Evolutionary conservation across 2,888 invertebrate species (phyloP), one percentile per base, ranked within the genome.

Genomic region (Synanthedon andrenaeformis): DNA sequence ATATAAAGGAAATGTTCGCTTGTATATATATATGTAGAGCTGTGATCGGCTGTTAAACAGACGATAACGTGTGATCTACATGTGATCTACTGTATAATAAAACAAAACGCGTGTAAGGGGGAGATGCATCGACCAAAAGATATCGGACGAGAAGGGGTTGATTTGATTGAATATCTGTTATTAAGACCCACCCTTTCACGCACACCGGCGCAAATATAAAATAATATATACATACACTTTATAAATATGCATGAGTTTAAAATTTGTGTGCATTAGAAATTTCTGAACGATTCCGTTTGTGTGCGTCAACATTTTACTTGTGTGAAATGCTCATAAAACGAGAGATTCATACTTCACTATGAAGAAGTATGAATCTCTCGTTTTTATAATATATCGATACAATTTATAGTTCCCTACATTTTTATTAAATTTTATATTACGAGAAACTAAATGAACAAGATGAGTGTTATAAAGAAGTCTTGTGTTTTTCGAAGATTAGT

Each of bases 161-260:
- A 80, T 79, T 86, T 86, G 87, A 87, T 87, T 86, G 87, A 87
- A 87, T 87, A 87, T 87, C 86, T 86, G 87, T 82, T 85, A 86
- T 87, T 77, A 85, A 79, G 82, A 77, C 76, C 82, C 84, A 75
- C 76, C 76, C 74, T 23, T 70, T 59, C 62, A 66, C 75, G 62
- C 82, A 78, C 83, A 82, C 78, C 62, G 65, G 77, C 62, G 62
- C 74, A 77, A 70, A 76, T 75, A 80, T 80, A 79, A 82, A 83
- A 84, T 85, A 86, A 82, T 83, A 82, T 81, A 84, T 79, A 77
- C 77, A 70, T 73, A 74, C 74, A 79, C 72, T 76, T 82, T 84
- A 86, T 87, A 82, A 86, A 87, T 87, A 87, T 87, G 80, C 86
- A 87, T 86, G 82, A 85, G 82, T 75, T 74, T 79, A 76, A 75